phyloP scores from a whole-genome alignment of 37 sponge, comb jelly and placozoan genomes.

The Cladorhizidae sp. region DNA sequence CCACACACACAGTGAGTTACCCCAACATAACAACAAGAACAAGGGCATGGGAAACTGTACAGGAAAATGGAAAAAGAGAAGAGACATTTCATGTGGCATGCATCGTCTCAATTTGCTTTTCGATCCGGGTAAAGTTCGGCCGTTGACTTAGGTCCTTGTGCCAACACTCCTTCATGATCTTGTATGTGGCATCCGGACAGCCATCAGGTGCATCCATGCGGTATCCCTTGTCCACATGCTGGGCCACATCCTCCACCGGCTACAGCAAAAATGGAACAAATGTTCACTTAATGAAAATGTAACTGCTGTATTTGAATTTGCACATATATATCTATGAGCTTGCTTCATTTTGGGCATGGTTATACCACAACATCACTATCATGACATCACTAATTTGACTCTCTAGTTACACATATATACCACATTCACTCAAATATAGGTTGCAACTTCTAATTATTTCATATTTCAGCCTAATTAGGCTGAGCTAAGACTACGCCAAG shows the following conservation, averaged over 20 bases:
- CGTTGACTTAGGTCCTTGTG: constrained; percentile 59
- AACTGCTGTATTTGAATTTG: too few species aligned
- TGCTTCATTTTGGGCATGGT: too few species aligned
- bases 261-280: too few species aligned
- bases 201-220: constrained; percentile 93
- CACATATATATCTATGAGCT: too few species aligned
- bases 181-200: constrained; percentile 83
- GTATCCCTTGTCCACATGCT: constrained; percentile 81
- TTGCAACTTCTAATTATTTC: too few species aligned
- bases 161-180: constrained; percentile 91
- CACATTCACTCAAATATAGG: too few species aligned
- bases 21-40: neutral
- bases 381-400: too few species aligned
- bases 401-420: too few species aligned
- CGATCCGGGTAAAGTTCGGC: constrained; percentile 77
- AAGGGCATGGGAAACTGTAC: neutral
- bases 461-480: too few species aligned
- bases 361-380: too few species aligned
- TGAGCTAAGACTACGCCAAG: too few species aligned
- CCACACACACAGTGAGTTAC: neutral
- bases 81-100: constrained; percentile 5
- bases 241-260: constrained; percentile 55
- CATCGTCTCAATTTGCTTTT: constrained; percentile 20
- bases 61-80: neutral
- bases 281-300: too few species aligned